Base-by-base conservation (phyloP, 2,113 vertebrate species). In the Argyrosomus japonicus region DNA sequence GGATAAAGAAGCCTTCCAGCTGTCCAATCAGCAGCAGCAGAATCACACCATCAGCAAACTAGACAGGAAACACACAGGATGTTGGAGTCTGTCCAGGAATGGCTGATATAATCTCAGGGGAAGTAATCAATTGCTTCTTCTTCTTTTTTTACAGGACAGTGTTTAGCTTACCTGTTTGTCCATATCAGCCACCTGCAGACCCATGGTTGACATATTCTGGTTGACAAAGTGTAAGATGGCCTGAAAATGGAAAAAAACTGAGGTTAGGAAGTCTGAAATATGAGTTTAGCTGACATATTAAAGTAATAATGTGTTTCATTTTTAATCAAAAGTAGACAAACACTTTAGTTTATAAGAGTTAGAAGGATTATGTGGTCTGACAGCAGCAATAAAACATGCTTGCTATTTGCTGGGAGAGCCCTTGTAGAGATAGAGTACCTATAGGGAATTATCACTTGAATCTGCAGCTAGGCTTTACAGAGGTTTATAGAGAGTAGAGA, bases 31-130 rank as follows among this genome's bases (percentile, higher is more conserved):
- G 90, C 92, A 99, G 86, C 40, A 99, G 96, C 25, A 99, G 86
- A 84, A 98, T 95, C 71, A 98, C 98, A 0, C 98, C 98, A 45
- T 99, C 97, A 94, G 97, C 93, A 95, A 99, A 96, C 98, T 99
- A 68, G 69, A 75, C 32, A 79, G 47, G 81, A 71, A 75, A 70
- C 11, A 72, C 57, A 80, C 21, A 9, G 40, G 27, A 67, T 18
- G 57, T 36, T 63, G 54, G 27, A 70, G 15, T 4, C 25, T 0
- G 9, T 62, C 32, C 11, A 45, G 27, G 10, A 13, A 68, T 54
- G 21, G 36, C 1, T 57, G 62, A 82, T 64, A 23, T 23, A 47
- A 75, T 79, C 32, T 75, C 18, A 60, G n/a, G 17, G 27, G 68
- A 68, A 21, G 21, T 45, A 36, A 81, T 76, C 32, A 62, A 21